Conservation (phyloP, 2,113 vertebrate genomes). For the Osmerus eperlanus region DNA sequence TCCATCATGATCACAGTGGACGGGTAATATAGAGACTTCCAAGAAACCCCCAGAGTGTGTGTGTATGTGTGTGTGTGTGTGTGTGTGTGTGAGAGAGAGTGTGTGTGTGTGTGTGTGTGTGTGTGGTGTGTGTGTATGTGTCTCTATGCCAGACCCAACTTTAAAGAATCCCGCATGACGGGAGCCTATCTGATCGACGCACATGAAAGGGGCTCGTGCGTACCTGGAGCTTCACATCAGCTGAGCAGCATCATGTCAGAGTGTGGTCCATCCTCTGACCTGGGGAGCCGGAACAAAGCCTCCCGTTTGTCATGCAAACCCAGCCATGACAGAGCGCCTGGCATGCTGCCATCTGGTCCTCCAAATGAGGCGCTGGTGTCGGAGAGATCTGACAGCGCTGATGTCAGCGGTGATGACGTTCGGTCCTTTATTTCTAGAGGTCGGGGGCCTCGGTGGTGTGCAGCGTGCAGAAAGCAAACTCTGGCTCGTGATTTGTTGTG, state of each 20-base stretch:
- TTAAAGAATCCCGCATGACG: too few species aligned
- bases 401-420: not conserved
- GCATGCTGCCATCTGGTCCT: not conserved
- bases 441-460: not conserved
- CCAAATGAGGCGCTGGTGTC: not conserved
- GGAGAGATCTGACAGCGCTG: not conserved
- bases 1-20: conserved; percentile 25
- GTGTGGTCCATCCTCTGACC: too few species aligned
- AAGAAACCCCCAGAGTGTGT: conserved; percentile 35
- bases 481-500: not conserved
- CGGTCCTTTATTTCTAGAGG: not conserved
- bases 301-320: not conserved
- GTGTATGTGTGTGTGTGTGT: conserved; percentile 17
- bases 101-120: conserved; percentile 18
- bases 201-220: not conserved
- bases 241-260: too few species aligned
- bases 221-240: not conserved
- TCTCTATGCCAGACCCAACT: not conserved
- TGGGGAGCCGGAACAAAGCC: not conserved
- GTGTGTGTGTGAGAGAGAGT: conserved; percentile 3
- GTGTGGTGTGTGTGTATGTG: not conserved
- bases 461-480: conserved; percentile 6
- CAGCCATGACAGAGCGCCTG: not conserved
- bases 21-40: conserved; percentile 45
- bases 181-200: not conserved